Evolutionary conservation across 2,113 vertebrate species (phyloP).

Genomic region (Lates calcarifer): DNA sequence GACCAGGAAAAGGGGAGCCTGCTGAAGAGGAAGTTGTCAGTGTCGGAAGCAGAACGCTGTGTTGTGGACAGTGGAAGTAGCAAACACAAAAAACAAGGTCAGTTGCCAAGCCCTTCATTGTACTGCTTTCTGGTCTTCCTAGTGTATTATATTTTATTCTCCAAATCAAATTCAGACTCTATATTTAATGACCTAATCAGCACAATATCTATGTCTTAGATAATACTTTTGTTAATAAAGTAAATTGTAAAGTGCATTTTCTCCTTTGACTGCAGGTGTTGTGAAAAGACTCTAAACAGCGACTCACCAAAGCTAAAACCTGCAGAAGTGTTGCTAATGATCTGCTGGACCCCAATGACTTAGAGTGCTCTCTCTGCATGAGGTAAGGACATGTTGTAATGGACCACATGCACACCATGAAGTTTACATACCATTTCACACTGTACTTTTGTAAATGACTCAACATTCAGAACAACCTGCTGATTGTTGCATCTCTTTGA

Average conservation of each 20-base stretch:
- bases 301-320: slow-evolving; percentile 75
- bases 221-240: background rate
- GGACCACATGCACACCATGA: background rate
- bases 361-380: slow-evolving; percentile 97
- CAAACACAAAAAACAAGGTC: slow-evolving; percentile 92
- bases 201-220: background rate
- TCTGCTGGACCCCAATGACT: slow-evolving; percentile 89
- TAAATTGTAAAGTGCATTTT: background rate
- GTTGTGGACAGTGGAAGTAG: slow-evolving; percentile 84
- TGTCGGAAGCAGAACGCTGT: slow-evolving; percentile 86
- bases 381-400: slow-evolving; percentile 82
- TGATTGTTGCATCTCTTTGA: slow-evolving; percentile 8
- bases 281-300: slow-evolving; percentile 65
- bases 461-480: background rate
- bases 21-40: slow-evolving; percentile 93
- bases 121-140: background rate
- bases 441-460: background rate
- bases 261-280: slow-evolving; percentile 65
- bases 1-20: slow-evolving; percentile 87
- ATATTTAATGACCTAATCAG: background rate
- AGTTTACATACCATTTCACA: background rate
- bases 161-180: background rate
- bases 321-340: slow-evolving; percentile 80
- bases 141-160: background rate
- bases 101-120: background rate